Conservation (phyloP, 1,140 invertebrate species). For the Coenobita brevimanus region DNA sequence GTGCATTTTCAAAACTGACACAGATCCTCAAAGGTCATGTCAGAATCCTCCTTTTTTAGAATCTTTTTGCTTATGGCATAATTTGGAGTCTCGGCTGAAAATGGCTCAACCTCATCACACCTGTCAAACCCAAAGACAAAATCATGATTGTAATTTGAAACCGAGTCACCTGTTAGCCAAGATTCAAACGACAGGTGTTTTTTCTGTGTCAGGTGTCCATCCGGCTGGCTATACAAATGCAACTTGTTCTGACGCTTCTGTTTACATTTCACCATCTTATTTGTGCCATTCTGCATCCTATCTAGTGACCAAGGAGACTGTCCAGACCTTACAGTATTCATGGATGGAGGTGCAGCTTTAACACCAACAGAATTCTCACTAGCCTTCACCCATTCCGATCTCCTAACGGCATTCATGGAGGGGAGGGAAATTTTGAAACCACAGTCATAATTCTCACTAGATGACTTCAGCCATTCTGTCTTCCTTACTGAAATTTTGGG, state of each 20-base stretch:
- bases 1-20: too few species aligned
- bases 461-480: too few species aligned
- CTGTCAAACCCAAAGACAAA: conserved; percentile 52
- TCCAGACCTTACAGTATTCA: too few species aligned
- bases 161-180: conserved; percentile 32
- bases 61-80: conserved; percentile 42
- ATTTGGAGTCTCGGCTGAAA: neutral
- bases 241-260: conserved; percentile 2
- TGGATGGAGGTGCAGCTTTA: too few species aligned
- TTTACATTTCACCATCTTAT: neutral
- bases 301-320: neutral
- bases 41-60: conserved; percentile 12
- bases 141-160: conserved; percentile 1
- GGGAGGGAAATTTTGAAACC: too few species aligned
- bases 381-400: too few species aligned
- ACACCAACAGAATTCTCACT: too few species aligned
- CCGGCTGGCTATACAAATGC: neutral
- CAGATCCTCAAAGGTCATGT: conserved; percentile 58
- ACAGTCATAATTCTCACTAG: too few species aligned
- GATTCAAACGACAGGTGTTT: conserved; percentile 31
- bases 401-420: too few species aligned
- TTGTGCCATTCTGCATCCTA: conserved; percentile 16
- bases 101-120: neutral
- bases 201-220: conserved; percentile 5
- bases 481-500: too few species aligned